Percentiles rank a stretch among this genome's conserved stretches.
These are phyloP conservation scores for Ctenicera cuprea DNA, from an alignment of 2,888 invertebrate species.

Conservation along the genomic window DNA sequence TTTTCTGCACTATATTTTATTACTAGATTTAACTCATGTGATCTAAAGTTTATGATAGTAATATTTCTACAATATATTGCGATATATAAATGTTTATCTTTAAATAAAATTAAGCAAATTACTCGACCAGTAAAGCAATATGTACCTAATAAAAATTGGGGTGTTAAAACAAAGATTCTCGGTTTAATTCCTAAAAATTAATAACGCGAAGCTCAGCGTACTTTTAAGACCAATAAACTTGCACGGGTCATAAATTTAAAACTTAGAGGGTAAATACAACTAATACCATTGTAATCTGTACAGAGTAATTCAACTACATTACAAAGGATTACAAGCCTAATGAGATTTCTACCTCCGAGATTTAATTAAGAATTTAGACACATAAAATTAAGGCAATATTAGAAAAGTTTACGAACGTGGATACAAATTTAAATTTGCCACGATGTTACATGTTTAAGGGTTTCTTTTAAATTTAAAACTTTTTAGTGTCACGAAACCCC, in stretches of 20 bases:
- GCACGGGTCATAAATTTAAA: conserved; percentile 36
- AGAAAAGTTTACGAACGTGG: conserved; percentile 23
- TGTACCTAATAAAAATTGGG: conserved; percentile 3
- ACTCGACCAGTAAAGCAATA: background rate
- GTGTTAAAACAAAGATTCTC: conserved; percentile 7
- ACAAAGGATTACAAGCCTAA: conserved; percentile 35
- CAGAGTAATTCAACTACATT: conserved; percentile 36
- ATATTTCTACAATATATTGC: no score
- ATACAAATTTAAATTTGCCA: conserved; percentile 12
- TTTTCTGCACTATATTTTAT: background rate
- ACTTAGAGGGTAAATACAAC: conserved; percentile 40
- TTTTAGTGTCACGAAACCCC: conserved; percentile 18
- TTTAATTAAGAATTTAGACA: conserved; percentile 41
- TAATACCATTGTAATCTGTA: conserved; percentile 41
- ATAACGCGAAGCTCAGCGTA: conserved; percentile 18
- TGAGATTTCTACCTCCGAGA: conserved; percentile 36
- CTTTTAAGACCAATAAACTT: conserved; percentile 28
- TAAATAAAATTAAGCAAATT: background rate
- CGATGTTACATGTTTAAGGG: background rate
- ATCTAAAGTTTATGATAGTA: no score
- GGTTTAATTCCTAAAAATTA: conserved; percentile 33
- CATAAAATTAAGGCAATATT: conserved; percentile 31
- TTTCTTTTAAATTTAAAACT: conserved; percentile 9
- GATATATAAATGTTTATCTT: background rate
- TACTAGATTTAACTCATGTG: background rate